Evolutionary conservation across 1,140 invertebrate genomes (phyloP).

Genomic region (Harpegnathos saltator): DNA sequence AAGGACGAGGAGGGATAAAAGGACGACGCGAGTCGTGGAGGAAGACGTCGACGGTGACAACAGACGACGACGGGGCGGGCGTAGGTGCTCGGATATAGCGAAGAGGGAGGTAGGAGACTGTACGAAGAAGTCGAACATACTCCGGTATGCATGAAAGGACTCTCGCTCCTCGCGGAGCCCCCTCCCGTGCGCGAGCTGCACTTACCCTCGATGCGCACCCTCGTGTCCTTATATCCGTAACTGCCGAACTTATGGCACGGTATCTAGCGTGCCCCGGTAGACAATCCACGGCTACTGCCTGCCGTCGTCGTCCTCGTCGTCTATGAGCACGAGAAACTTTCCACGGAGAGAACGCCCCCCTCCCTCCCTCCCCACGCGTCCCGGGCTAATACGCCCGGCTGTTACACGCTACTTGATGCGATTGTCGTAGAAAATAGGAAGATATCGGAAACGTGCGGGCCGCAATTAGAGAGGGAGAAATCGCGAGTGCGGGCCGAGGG

Average conservation of each 20-base stretch:
- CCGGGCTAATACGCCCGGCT: conserved; percentile 19
- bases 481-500: not conserved
- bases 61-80: not conserved
- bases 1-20: conserved; percentile 14
- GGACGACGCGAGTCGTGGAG: not conserved
- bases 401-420: not conserved
- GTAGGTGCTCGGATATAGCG: too few relatives aligned
- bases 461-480: not conserved
- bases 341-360: not conserved
- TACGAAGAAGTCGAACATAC: conserved; percentile 63
- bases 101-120: not conserved
- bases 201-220: conserved; percentile 64
- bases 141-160: conserved; percentile 82
- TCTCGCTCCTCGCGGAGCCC: conserved; percentile 53
- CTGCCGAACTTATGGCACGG: conserved; percentile 75
- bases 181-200: conserved; percentile 54
- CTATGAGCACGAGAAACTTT: conserved; percentile 46
- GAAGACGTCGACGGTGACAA: not conserved
- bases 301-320: conserved; percentile 37
- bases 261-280: conserved; percentile 55
- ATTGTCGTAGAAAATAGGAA: conserved; percentile 33
- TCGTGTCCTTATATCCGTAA: conserved; percentile 72
- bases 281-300: conserved; percentile 56
- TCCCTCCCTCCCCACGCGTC: too few relatives aligned
- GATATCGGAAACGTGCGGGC: not conserved